Evolutionary conservation across 2,113 vertebrate species (phyloP).

Genomic region (Dasyurus viverrinus): DNA sequence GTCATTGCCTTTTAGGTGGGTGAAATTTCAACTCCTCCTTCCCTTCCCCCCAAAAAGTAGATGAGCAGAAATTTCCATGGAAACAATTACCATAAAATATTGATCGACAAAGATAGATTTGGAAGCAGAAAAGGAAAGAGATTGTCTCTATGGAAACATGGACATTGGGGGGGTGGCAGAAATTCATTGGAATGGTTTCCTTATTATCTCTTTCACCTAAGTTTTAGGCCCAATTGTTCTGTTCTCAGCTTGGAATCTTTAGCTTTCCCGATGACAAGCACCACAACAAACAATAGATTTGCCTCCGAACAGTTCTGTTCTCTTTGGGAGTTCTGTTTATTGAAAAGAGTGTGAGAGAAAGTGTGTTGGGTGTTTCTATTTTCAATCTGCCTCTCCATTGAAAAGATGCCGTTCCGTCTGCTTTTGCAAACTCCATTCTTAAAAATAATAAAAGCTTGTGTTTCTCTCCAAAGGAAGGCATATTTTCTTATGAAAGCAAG

Average conservation of each 20-base stretch:
- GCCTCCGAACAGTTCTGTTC: conserved; percentile 20
- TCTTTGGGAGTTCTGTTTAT: conserved; percentile 15
- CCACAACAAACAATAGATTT: conserved; percentile 16
- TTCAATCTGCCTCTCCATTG: conserved; percentile 11
- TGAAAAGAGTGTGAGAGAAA: conserved; percentile 7
- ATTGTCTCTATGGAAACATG: conserved; percentile 83
- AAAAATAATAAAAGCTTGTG: not conserved
- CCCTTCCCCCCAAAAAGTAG: conserved; percentile 55
- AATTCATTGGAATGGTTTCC: conserved; percentile 54
- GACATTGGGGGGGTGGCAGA: conserved; percentile 71
- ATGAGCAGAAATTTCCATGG: conserved; percentile 81
- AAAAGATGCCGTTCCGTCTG: not conserved
- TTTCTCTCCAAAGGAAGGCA: not conserved
- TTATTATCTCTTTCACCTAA: conserved; percentile 65
- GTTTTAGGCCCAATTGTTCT: conserved; percentile 57
- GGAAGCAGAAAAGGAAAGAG: conserved; percentile 77
- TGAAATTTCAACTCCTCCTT: conserved; percentile 38
- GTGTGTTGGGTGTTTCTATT: not conserved
- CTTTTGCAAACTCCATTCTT: conserved; percentile 30
- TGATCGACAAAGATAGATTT: conserved; percentile 81
- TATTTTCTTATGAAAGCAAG: not conserved
- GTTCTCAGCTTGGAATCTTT: not conserved
- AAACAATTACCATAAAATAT: conserved; percentile 85
- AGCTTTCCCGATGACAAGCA: conserved; percentile 34
- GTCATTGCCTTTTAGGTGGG: conserved; percentile 43